These are phyloP conservation scores for Sycophaga agraensis DNA, from an alignment of 1,140 invertebrate species.

Conservation along the genomic window DNA sequence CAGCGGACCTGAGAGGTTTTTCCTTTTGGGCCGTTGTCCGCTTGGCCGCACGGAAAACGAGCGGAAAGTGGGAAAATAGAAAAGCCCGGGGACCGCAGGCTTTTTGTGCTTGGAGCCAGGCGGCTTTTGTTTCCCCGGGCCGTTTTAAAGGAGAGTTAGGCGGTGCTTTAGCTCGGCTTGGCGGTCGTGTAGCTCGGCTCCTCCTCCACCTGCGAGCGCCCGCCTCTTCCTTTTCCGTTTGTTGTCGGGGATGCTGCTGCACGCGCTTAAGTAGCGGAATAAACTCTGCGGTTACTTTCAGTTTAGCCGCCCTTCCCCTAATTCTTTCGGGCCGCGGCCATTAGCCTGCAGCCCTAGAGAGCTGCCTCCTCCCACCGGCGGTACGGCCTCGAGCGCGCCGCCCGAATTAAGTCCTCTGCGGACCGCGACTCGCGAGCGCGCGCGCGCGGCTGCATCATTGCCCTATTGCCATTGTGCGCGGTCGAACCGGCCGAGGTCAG, in stretches of 20 bases:
- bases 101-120: background rate
- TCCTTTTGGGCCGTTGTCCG: background rate
- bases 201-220: no score
- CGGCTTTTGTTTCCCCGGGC: slow-evolving; percentile 11
- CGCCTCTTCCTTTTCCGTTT: slow-evolving; percentile 7
- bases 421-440: no score
- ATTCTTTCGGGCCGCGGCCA: no score
- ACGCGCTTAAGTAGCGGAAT: slow-evolving; percentile 21
- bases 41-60: slow-evolving; percentile 11
- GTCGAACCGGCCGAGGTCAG: no score
- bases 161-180: slow-evolving; percentile 11
- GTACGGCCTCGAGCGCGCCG: no score
- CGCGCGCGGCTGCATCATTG: no score
- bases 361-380: no score
- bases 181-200: background rate
- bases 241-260: background rate
- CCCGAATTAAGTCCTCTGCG: no score
- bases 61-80: slow-evolving; percentile 29
- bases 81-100: slow-evolving; percentile 7
- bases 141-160: slow-evolving; percentile 16
- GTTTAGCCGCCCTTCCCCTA: background rate
- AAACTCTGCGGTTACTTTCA: slow-evolving; percentile 20
- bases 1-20: no score
- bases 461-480: no score
- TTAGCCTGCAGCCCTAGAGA: no score